Evolutionary conservation across 30 jellyfish, hydroid and myxozoan species (phyloP), one percentile per base, ranked within the genome.

Genomic region (Rhopilema esculentum): DNA sequence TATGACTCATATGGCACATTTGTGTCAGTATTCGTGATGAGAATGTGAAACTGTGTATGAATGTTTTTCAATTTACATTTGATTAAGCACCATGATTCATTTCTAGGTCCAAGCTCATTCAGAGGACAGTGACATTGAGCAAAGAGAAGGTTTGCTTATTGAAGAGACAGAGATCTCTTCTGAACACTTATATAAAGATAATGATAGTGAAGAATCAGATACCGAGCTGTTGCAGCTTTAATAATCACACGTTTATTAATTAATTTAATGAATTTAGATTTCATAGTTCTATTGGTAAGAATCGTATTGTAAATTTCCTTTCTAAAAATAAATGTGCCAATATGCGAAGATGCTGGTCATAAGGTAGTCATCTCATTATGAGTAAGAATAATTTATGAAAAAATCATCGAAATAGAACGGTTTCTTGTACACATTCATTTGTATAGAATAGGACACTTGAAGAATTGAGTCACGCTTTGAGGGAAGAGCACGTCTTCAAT

Each of bases 201-300:
- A 72, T n/a, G 90, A 65, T 0, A 28, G 70, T 20, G 90, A 80
- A 80, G 75, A 80, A 23, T 71, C 53, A 1, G 90, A 80, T 24
- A 79, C 67, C 23, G 90, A 66, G 64, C 25, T 80, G 21, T 21
- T 80, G 65, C 72, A 71, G 19, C 67, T 80, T 12, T 80, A 80
- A 81, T 6, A 27, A 52, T 49, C n/a, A n/a, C 21, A n/a, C 23
- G 19, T 25, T 19, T 15, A 25, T 71, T 71, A 12, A 71, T 16
- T 71, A 17, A 19, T 7, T n/a, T 63, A 2, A 63, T 8, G 30
- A 63, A 63, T 63, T 63, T 17, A 63, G 29, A n/a, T 40, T 40
- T 2, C 6, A 12, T 12, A 2, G 6, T 40, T 40, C 57, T 40
- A 40, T 40, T 12, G 57, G 9, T 2, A 40, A 40, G 12, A 2